Evolutionary conservation across 2,797 vertebrate species (phyloP).

Genomic region (Avahi laniger): DNA sequence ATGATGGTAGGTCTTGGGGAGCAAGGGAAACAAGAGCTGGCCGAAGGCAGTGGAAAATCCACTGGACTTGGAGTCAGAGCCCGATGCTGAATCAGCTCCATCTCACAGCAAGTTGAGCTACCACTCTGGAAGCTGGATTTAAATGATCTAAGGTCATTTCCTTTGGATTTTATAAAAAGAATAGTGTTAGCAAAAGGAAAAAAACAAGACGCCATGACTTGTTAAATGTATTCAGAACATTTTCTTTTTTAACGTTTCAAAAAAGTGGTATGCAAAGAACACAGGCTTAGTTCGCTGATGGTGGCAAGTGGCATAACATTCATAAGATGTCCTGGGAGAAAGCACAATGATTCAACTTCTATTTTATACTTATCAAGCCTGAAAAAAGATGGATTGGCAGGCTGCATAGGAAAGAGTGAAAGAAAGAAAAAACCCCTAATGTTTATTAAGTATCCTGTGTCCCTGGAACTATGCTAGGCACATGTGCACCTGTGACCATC

Average conservation of each 20-base stretch:
- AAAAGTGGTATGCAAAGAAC: neutral
- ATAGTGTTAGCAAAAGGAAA: neutral
- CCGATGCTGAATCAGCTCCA: neutral
- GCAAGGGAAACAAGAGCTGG: neutral
- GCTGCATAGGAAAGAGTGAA: neutral
- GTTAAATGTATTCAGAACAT: neutral
- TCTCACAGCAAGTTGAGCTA: neutral
- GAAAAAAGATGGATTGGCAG: neutral
- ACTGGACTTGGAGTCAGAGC: neutral
- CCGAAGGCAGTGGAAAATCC: neutral
- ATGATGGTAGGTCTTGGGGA: neutral
- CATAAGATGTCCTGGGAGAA: neutral
- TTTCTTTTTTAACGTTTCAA: neutral
- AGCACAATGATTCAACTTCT: neutral
- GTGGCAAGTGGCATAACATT: neutral
- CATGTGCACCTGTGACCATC: fast-evolving
- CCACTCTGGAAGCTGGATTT: neutral
- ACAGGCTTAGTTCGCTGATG: neutral
- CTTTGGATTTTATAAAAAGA: neutral
- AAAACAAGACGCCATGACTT: neutral
- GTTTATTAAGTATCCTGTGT: neutral
- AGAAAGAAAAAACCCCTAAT: neutral
- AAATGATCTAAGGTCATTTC: neutral
- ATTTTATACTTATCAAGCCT: neutral
- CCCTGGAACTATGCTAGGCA: neutral